These are phyloP conservation scores for Dorcus hopei DNA, from an alignment of 2,888 invertebrate genomes.

Conservation along the genomic window DNA sequence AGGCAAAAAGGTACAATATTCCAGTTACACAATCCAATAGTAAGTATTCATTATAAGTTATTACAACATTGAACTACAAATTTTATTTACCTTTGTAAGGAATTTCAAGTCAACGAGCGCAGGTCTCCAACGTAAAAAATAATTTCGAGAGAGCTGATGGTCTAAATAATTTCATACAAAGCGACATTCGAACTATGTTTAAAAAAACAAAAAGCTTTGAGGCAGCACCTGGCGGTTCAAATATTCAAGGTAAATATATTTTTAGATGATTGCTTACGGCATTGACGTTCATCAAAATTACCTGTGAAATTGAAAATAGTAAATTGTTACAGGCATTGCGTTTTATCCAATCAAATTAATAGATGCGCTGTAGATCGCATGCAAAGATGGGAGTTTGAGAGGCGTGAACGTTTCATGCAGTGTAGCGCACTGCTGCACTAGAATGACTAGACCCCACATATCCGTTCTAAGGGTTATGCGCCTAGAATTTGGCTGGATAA, in stretches of 20 bases:
- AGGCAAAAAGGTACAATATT: constrained; percentile 52
- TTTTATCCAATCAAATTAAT: no score
- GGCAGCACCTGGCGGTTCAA: constrained; percentile 46
- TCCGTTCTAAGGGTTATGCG: no score
- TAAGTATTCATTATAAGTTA: constrained; percentile 31
- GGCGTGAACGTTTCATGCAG: no score
- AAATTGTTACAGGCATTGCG: neutral
- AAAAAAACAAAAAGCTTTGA: constrained; percentile 51
- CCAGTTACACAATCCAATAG: constrained; percentile 49
- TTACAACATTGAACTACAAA: neutral
- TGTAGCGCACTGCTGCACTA: no score
- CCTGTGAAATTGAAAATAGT: neutral
- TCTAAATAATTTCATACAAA: constrained; percentile 49
- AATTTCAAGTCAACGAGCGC: neutral
- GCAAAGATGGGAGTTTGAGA: no score
- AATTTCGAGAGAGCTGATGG: constrained; percentile 23
- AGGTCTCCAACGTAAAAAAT: constrained; percentile 16
- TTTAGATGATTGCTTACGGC: neutral
- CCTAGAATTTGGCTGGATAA: no score
- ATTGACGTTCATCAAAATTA: neutral
- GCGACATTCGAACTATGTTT: constrained; percentile 58
- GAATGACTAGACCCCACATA: no score
- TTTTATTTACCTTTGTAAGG: constrained; percentile 3
- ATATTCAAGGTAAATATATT: neutral
- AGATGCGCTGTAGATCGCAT: no score